These are phyloP conservation scores for Lathamus discolor DNA, from an alignment of 2,113 vertebrate species.

Conservation along the genomic window DNA sequence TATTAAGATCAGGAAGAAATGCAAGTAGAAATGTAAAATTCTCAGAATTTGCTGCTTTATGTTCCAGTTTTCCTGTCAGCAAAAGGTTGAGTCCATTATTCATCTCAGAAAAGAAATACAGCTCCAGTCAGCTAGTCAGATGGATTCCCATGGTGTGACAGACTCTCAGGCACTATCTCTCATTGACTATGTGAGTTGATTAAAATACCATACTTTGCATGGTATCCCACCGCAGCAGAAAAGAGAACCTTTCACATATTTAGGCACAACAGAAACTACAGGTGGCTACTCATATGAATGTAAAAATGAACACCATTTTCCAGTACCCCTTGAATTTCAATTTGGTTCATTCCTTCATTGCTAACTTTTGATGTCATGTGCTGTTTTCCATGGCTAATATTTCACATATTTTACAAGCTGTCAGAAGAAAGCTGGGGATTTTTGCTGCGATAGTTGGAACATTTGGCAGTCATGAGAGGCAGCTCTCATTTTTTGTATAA, in stretches of 20 bases:
- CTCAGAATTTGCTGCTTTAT: background rate
- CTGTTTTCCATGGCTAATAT: background rate
- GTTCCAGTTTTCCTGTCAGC: background rate
- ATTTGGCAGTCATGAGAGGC: background rate
- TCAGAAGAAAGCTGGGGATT: background rate
- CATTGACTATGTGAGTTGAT: background rate
- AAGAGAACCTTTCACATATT: background rate
- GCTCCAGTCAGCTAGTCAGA: background rate
- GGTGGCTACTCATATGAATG: background rate
- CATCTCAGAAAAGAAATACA: background rate
- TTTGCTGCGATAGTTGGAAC: background rate
- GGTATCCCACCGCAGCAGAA: background rate
- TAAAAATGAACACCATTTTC: background rate
- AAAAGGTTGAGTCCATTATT: background rate
- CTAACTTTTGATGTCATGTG: background rate
- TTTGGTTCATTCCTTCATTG: background rate
- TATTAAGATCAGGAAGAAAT: background rate
- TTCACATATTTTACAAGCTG: background rate
- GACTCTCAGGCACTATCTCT: background rate
- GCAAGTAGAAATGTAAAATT: background rate
- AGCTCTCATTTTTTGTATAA: background rate
- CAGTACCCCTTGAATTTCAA: background rate
- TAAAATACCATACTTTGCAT: background rate
- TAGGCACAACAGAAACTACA: background rate
- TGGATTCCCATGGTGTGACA: background rate